Conservation (phyloP, 2,888 invertebrate species). For the Odontothrips loti region DNA sequence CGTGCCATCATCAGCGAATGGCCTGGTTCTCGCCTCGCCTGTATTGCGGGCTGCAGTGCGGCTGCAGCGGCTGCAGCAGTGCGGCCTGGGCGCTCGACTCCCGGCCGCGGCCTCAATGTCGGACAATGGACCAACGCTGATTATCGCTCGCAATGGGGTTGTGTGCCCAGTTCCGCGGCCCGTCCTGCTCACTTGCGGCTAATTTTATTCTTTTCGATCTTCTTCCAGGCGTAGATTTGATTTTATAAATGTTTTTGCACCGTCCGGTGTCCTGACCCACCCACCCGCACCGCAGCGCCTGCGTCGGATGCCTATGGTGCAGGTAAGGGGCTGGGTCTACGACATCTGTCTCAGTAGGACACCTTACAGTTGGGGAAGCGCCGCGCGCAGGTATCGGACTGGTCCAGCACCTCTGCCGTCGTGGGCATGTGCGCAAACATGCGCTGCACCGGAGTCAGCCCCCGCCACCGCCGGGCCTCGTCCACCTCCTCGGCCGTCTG, state of each 20-base stretch:
- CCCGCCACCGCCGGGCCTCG: constrained; percentile 25
- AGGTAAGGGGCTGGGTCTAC: not conserved
- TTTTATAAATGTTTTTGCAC: not conserved
- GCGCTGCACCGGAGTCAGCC: constrained; percentile 42
- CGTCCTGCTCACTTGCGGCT: not conserved
- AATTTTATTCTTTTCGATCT: not conserved
- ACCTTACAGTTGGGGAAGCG: constrained; percentile 36
- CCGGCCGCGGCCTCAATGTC: too few species aligned
- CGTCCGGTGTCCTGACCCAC: not conserved
- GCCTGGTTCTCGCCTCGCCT: too few species aligned
- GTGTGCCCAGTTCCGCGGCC: not conserved
- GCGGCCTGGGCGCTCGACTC: too few species aligned
- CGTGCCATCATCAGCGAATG: too few species aligned
- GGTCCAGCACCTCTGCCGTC: constrained; percentile 55
- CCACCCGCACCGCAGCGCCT: not conserved
- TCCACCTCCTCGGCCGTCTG: constrained; percentile 24
- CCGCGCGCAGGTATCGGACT: constrained; percentile 57
- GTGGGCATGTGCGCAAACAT: constrained; percentile 62
- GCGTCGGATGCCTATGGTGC: not conserved
- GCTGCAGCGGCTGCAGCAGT: not conserved
- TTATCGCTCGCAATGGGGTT: not conserved
- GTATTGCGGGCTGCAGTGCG: not conserved
- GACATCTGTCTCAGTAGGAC: constrained; percentile 27
- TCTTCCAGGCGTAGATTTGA: not conserved
- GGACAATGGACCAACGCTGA: too few species aligned